phyloP scores from a whole-genome alignment of 2,797 vertebrate genomes.

The Megalops cyprinoides region DNA sequence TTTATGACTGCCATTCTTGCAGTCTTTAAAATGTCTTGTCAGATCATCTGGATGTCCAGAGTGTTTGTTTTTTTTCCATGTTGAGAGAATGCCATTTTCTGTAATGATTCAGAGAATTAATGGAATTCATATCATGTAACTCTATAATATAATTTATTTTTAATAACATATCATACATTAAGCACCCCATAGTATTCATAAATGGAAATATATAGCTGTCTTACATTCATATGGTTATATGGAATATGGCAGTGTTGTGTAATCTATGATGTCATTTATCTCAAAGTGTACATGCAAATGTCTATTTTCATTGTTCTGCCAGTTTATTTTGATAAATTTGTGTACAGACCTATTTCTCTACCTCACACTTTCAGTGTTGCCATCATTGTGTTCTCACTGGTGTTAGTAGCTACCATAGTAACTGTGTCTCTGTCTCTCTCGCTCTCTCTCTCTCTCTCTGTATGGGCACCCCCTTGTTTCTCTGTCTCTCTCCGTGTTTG shows the following conservation, averaged over 20 bases:
- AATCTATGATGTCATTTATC: neutral
- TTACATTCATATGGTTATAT: too few species aligned
- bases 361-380: neutral
- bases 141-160: neutral
- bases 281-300: neutral
- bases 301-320: constrained; percentile 43
- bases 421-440: constrained; percentile 21
- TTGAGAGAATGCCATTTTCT: neutral
- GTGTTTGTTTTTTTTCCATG: neutral
- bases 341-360: neutral
- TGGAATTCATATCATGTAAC: neutral
- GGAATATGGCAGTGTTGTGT: neutral
- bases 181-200: neutral
- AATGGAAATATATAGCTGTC: too few species aligned
- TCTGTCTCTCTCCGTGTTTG: constrained; percentile 61
- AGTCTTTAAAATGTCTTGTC: neutral
- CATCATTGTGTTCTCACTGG: constrained; percentile 43
- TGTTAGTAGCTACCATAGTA: constrained; percentile 1
- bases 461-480: constrained; percentile 30
- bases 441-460: constrained; percentile 24
- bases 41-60: neutral
- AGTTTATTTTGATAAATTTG: constrained; percentile 42
- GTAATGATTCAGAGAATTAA: neutral
- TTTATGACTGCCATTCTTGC: neutral
- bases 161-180: neutral